Evolutionary conservation across 1,140 invertebrate species (phyloP).

Genomic region (Adelges cooleyi): DNA sequence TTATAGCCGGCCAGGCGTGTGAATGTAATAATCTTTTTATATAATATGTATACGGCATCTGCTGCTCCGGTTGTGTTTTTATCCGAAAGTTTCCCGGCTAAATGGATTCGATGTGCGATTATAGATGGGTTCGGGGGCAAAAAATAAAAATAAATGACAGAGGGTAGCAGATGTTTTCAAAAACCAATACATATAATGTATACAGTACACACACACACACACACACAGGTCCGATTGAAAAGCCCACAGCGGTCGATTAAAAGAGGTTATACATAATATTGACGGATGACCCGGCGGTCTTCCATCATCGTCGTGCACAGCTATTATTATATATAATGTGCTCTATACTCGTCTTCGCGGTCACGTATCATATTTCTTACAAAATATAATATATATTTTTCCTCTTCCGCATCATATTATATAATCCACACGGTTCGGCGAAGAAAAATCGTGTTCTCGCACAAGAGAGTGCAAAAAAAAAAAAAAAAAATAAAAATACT

Average conservation of each 20-base stretch:
- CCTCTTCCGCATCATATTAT: not conserved
- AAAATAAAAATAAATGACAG: not conserved
- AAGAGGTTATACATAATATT: not conserved
- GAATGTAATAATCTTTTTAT: no score
- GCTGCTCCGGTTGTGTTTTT: not conserved
- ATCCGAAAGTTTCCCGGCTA: not conserved
- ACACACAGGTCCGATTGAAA: constrained; percentile 2
- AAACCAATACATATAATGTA: not conserved
- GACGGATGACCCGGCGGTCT: constrained; percentile 4
- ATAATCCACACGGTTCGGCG: not conserved
- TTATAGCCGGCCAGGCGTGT: no score
- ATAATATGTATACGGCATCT: no score
- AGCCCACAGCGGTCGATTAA: not conserved
- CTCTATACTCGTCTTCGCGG: not conserved
- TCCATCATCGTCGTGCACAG: not conserved
- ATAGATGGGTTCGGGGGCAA: not conserved
- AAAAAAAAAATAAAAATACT: no score
- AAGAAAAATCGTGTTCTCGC: not conserved
- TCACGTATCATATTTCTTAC: no score
- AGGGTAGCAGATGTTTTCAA: not conserved
- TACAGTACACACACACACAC: no score
- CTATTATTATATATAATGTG: not conserved
- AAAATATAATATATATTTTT: not conserved
- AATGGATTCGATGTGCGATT: not conserved
- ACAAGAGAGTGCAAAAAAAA: no score